Base-by-base conservation (phyloP, 2,113 vertebrate genomes). In the Brachyistius frenatus region DNA sequence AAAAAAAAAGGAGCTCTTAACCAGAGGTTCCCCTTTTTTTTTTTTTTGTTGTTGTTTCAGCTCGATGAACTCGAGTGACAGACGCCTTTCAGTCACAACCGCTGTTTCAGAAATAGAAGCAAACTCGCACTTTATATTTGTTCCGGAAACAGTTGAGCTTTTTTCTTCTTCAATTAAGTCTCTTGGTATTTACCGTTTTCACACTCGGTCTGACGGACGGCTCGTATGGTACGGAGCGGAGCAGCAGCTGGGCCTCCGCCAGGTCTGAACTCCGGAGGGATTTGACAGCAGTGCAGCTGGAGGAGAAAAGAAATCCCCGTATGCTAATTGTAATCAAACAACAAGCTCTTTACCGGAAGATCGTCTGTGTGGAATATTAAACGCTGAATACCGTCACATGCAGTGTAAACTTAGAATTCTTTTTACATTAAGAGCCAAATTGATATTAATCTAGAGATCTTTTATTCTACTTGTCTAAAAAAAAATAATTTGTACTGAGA, bases 161-260 rank as follows among this genome's bases (percentile, higher is more conserved):
- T 49, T 23, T 23, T 23, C 23, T 23, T 23, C 23, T 23, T 23
- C 23, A 35, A 55, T 71, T 65, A 3, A 62, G 37, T 68, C 54
- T 55, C 35, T 23, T 46, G 66, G 44, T 70, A 44, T 31, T 72
- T 39, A 35, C 47, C 15, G 63, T 54, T 64, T 71, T 75, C 67
- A 85, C 66, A 67, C 74, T 78, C 74, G 5, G 70, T 61, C 76
- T 65, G 66, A 81, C 70, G 39, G 33, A 57, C n/a, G 9, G 46
- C 63, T 65, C 31, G 23, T 47, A 33, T 61, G 3, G 66, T 75
- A 44, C 16, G 67, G 15, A 67, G 9, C 55, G 78, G 35, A 57
- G 31, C 3, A 66, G 66, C 83, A 87, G 81, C 89, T 89, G 89
- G 76, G 67, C 47, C 49, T 50, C 64, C 2, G 76, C 56, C 58